phyloP scores from a whole-genome alignment of 2,888 invertebrate species.

The Eupithecia pulchellata region DNA sequence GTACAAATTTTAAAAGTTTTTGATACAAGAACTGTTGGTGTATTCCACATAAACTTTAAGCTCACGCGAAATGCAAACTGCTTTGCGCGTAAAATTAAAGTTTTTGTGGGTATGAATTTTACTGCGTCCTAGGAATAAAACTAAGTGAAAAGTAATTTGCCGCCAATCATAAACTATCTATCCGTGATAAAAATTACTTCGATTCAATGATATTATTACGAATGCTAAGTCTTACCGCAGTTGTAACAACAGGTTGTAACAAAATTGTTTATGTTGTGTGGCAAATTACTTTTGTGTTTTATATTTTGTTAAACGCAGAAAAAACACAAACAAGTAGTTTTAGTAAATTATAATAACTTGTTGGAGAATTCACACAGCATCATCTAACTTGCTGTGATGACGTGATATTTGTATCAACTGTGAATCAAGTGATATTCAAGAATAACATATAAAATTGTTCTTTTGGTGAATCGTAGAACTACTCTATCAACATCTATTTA shows the following conservation, averaged over 20 bases:
- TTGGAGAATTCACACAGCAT: too few species aligned
- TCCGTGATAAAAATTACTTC: not conserved
- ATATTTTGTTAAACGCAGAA: not conserved
- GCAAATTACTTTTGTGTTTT: not conserved
- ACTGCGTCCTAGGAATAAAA: not conserved
- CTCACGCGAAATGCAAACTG: too few species aligned
- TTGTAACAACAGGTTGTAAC: too few species aligned
- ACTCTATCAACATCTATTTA: conserved; percentile 7
- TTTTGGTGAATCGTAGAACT: conserved; percentile 38
- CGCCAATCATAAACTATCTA: not conserved
- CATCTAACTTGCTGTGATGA: not conserved
- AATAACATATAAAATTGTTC: not conserved
- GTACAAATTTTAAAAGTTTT: not conserved
- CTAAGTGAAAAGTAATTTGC: not conserved
- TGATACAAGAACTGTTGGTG: not conserved
- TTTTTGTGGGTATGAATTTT: not conserved
- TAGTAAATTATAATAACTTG: too few species aligned
- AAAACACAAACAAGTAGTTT: not conserved
- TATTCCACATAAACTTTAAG: too few species aligned
- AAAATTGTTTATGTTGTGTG: not conserved
- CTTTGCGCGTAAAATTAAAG: not conserved
- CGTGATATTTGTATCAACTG: not conserved
- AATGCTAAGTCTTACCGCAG: too few species aligned
- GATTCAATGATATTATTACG: not conserved
- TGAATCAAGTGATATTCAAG: not conserved